Evolutionary conservation across 2,888 invertebrate species (phyloP).

Genomic region (Agonum fuliginosum): DNA sequence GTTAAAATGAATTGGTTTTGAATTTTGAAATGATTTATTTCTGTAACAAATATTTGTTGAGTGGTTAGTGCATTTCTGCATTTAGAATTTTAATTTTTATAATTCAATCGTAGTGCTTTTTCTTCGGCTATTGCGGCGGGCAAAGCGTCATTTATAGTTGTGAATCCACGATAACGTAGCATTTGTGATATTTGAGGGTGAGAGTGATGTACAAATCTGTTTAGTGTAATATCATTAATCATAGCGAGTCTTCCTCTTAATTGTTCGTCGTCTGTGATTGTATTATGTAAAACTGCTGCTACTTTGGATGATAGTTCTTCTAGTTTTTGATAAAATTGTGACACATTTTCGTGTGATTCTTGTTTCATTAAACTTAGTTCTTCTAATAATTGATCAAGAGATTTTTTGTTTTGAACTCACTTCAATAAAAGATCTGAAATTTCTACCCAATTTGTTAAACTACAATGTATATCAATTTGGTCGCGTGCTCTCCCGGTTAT

Average conservation of each 20-base stretch:
- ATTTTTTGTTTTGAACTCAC: constrained; percentile 60
- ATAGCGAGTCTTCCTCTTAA: constrained; percentile 52
- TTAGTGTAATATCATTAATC: constrained; percentile 59
- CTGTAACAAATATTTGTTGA: constrained; percentile 50
- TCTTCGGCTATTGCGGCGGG: constrained; percentile 51
- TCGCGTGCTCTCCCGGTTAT: constrained; percentile 60
- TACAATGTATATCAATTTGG: constrained; percentile 59
- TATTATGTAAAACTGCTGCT: constrained; percentile 43
- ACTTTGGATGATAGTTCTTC: constrained; percentile 56
- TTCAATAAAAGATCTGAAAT: constrained; percentile 56
- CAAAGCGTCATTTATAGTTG: constrained; percentile 56
- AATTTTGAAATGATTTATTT: neutral
- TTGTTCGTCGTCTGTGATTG: constrained; percentile 4
- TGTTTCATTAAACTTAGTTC: constrained; percentile 59
- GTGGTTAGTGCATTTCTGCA: constrained; percentile 24
- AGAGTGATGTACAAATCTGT: constrained; percentile 59
- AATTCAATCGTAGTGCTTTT: constrained; percentile 33
- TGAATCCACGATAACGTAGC: constrained; percentile 60
- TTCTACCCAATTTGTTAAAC: constrained; percentile 57
- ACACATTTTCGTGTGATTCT: constrained; percentile 55
- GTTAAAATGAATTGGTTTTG: constrained; percentile 37
- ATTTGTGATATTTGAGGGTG: constrained; percentile 60
- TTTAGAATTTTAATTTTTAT: constrained; percentile 16
- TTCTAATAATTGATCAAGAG: constrained; percentile 57
- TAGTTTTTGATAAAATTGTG: constrained; percentile 58